Evolutionary conservation across 2,888 invertebrate species (phyloP).

Genomic region (Erpobdella octoculata): DNA sequence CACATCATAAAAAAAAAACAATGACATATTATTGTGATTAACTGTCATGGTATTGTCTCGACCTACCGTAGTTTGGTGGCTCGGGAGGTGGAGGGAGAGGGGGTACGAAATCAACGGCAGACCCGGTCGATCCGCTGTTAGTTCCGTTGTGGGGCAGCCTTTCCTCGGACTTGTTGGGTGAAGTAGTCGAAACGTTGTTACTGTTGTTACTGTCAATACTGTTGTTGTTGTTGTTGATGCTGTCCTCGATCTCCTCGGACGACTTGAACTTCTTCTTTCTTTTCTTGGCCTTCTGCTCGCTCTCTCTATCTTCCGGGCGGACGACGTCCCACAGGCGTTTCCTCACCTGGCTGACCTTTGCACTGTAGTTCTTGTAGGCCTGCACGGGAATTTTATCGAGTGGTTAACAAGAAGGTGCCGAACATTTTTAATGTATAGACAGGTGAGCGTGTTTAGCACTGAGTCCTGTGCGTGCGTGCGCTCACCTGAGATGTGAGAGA

Average conservation of each 20-base stretch:
- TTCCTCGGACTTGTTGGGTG: not conserved
- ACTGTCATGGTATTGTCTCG: too few relatives aligned
- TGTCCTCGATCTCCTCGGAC: not conserved
- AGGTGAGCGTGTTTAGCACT: too few relatives aligned
- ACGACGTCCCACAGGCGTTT: not conserved
- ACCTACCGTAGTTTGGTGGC: too few relatives aligned
- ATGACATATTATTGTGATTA: too few relatives aligned
- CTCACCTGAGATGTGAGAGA: too few relatives aligned
- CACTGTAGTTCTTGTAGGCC: not conserved
- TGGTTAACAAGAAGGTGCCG: not conserved
- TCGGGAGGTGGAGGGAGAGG: not conserved
- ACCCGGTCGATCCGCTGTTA: too few relatives aligned
- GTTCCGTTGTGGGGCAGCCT: not conserved
- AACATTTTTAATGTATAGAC: not conserved
- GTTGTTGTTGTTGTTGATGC: not conserved
- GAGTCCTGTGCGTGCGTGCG: too few relatives aligned
- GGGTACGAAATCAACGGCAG: too few relatives aligned
- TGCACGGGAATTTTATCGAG: too few relatives aligned
- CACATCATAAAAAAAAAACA: too few relatives aligned
- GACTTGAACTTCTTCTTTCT: slow-evolving; percentile 7
- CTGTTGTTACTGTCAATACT: not conserved
- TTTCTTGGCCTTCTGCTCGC: not conserved
- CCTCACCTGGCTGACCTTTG: not conserved
- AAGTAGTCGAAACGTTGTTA: not conserved
- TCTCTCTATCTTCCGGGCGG: not conserved